Base-by-base conservation (phyloP, 2,888 invertebrate genomes). In the Drosophila paramelanica region DNA sequence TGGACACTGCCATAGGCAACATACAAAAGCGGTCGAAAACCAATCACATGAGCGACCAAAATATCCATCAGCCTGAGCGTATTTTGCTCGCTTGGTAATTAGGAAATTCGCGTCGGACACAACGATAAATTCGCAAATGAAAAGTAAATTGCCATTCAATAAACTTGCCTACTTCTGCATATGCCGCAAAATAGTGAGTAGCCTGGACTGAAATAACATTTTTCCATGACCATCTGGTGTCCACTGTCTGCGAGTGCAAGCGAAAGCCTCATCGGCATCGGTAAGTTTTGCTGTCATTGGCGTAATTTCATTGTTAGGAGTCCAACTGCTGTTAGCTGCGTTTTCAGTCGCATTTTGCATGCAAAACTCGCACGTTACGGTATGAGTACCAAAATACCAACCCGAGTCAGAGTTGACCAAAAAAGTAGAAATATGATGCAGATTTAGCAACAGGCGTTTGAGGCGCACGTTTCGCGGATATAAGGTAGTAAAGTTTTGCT, bases 401-500 rank as follows among this genome's bases (percentile, higher is more conserved):
- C 46, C 39, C 50, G 43, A 33, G 47, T 59, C 36, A 55, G 56
- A 51, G 38, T 62, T 53, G 47, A 20, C 59, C 60, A 75, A 81
- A 79, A 71, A 68, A 66, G 70, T 66, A 52, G 67, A 50, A 67
- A 59, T 73, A 73, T 77, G 79, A 65, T 65, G 52, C 65, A 51
- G 64, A 65, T 68, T 71, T 65, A 39, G 64, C 66, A 53, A 46
- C 38, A 10, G 14, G 13, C 45, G 25, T 57, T 72, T 55, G 42
- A 57, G 66, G 14, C 33, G 27, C 38, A 17, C 42, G 60, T 52
- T 59, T 61, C 71, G 67, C 84, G 80, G 84, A 81, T 79, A 87
- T 84, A 77, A 77, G 73, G 67, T 70, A 73, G 75, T 57, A 11
- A 58, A 25, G 41, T 20, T 42, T 25, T 27, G 68, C 42, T 5